A percentile compares a stretch with the other conserved stretches of the same genome.
Evolutionary conservation across 2,113 vertebrate species (phyloP).

Genomic region (Rhea americana): DNA sequence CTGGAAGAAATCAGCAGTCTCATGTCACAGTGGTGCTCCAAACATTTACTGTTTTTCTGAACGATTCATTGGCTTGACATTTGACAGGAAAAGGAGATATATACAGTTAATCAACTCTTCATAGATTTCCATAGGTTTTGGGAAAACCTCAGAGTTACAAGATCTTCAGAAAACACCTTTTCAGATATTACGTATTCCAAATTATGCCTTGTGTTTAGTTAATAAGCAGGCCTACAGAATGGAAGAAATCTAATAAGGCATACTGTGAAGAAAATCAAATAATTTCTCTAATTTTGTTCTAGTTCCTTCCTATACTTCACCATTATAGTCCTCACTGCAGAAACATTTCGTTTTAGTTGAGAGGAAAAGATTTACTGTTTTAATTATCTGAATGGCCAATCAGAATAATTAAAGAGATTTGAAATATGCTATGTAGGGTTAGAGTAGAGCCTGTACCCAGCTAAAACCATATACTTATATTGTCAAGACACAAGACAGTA

Average conservation of each 20-base stretch:
- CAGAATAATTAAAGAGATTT: background rate
- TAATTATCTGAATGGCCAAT: conserved; percentile 17
- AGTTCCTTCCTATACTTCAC: background rate
- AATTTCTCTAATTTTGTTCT: background rate
- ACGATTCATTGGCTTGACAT: background rate
- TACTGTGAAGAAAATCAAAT: background rate
- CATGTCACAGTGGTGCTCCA: accelerated
- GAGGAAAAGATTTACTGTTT: background rate
- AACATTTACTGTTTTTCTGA: background rate
- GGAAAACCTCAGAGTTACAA: background rate
- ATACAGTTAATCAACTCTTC: background rate
- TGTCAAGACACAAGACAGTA: background rate
- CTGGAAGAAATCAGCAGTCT: background rate
- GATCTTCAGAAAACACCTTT: background rate
- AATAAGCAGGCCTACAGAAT: background rate
- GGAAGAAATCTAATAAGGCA: background rate
- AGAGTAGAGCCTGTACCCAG: background rate
- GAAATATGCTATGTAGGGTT: background rate
- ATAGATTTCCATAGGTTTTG: background rate
- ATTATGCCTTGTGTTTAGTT: background rate
- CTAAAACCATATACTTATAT: background rate
- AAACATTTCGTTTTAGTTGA: background rate
- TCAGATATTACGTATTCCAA: background rate
- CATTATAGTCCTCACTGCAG: background rate
- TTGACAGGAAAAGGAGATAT: background rate